Evolutionary conservation across 37 sponge, comb jelly and placozoan species (phyloP).

Genomic region (Spongilla lacustris): DNA sequence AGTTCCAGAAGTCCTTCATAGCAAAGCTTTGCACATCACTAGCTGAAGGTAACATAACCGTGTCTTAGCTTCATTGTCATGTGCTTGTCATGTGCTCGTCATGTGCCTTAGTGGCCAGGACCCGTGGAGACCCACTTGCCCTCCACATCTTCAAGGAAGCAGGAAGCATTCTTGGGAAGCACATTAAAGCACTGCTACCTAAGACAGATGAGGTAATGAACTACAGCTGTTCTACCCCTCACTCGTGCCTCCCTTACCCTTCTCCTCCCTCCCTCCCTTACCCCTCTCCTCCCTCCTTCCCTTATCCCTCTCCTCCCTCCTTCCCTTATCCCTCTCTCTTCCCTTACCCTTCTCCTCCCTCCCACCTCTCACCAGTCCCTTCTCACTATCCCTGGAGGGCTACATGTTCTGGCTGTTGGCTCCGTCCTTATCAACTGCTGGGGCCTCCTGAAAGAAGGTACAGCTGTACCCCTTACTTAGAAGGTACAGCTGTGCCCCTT

Average conservation of each 20-base stretch:
- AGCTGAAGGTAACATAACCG: conserved; percentile 46
- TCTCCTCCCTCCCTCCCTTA: not conserved
- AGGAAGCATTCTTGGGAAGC: conserved; percentile 62
- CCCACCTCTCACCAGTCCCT: conserved; percentile 8
- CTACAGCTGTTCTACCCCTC: not conserved
- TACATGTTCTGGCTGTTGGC: conserved; percentile 67
- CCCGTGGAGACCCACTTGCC: conserved; percentile 44
- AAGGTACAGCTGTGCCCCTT: not conserved
- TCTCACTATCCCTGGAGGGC: conserved; percentile 46
- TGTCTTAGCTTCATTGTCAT: too few relatives aligned
- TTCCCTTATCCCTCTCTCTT: not conserved
- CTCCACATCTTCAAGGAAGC: conserved; percentile 62
- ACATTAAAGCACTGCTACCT: conserved; percentile 71
- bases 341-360: not conserved
- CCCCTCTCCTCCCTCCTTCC: not conserved
- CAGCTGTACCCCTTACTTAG: not conserved
- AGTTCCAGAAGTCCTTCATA: conserved; percentile 81
- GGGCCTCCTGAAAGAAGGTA: conserved; percentile 74
- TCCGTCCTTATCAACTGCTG: conserved; percentile 64
- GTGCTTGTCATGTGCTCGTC: not conserved
- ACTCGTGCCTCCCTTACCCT: not conserved
- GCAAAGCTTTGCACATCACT: conserved; percentile 78
- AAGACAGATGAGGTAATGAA: conserved; percentile 55
- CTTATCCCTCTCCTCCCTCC: not conserved
- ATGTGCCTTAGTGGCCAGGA: conserved; percentile 41